Evolutionary conservation across 1,140 invertebrate species (phyloP).

Genomic region (Eciton burchellii): DNA sequence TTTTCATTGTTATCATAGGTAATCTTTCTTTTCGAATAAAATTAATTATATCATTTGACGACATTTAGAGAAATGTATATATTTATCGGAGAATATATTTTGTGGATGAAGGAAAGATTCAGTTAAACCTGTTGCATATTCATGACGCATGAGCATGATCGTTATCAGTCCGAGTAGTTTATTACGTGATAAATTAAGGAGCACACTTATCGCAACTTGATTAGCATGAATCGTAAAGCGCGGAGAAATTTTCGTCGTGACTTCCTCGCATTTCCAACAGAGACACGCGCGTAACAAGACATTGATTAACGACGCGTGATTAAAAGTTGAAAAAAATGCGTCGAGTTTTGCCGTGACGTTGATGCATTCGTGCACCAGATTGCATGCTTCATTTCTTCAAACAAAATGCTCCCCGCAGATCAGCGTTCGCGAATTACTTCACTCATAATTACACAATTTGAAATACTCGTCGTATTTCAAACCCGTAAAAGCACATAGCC

Average conservation of each 20-base stretch:
- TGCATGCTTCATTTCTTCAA: neutral
- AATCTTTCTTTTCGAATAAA: neutral
- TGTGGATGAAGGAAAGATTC: conserved; percentile 18
- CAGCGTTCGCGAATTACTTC: neutral
- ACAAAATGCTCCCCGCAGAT: neutral
- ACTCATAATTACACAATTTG: neutral
- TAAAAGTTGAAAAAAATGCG: neutral
- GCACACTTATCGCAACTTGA: conserved; percentile 9
- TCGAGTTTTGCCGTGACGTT: neutral
- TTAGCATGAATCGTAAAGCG: conserved; percentile 24
- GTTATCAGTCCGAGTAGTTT: conserved; percentile 35
- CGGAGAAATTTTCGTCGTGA: conserved; percentile 7
- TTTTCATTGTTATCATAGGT: no score
- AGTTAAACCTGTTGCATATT: conserved; percentile 49
- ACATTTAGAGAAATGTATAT: conserved; percentile 5
- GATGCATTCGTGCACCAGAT: neutral
- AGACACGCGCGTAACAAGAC: conserved; percentile 1
- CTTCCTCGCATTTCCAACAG: neutral
- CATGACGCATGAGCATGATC: conserved; percentile 34
- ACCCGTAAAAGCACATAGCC: neutral
- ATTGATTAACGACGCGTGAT: conserved; percentile 19
- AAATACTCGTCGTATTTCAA: neutral
- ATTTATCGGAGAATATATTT: conserved; percentile 13
- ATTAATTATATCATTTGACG: neutral
- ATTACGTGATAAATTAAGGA: conserved; percentile 42